Percentiles rank a stretch among this genome's conserved stretches.
These are phyloP conservation scores for Diplosoma virens DNA, from an alignment of 23 tunicate genomes.

Conservation along the genomic window DNA sequence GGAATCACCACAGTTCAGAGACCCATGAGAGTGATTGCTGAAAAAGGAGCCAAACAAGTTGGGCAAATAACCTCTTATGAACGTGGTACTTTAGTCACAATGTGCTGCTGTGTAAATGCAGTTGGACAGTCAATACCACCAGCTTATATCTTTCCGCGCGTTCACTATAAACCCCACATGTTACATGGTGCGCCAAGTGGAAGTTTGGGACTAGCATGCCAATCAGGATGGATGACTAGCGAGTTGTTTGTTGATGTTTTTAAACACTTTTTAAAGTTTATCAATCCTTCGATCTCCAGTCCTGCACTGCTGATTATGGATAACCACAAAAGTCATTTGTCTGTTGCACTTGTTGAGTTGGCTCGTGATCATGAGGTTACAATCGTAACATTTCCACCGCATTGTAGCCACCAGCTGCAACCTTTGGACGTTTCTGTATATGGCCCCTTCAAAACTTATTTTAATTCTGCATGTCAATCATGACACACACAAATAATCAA, in stretches of 20 bases:
- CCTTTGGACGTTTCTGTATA: too few species aligned
- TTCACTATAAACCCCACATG: constrained; percentile 19
- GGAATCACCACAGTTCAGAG: constrained; percentile 34
- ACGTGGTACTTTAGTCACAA: constrained; percentile 35
- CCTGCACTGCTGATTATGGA: constrained; percentile 30
- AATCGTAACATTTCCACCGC: too few species aligned
- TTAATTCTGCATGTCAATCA: too few species aligned
- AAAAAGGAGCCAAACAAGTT: constrained; percentile 37
- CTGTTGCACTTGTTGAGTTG: too few species aligned
- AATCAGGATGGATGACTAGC: constrained; percentile 30
- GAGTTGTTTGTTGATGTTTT: constrained; percentile 33
- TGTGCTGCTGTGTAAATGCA: constrained; percentile 47
- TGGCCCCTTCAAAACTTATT: too few species aligned
- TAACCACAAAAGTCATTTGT: too few species aligned
- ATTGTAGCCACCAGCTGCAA: too few species aligned
- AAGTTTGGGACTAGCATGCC: constrained; percentile 37
- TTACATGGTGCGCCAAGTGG: constrained; percentile 25
- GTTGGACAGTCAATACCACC: constrained; percentile 37
- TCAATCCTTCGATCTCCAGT: constrained; percentile 11
- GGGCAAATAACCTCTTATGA: constrained; percentile 47
- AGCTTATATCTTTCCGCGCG: constrained; percentile 39
- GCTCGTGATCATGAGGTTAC: too few species aligned
- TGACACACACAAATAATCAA: too few species aligned
- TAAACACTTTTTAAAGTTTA: constrained; percentile 13
- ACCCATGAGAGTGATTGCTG: constrained; percentile 14